These are phyloP conservation scores for Leptinotarsa haldemani DNA, from an alignment of 2,888 invertebrate species.

Conservation along the genomic window DNA sequence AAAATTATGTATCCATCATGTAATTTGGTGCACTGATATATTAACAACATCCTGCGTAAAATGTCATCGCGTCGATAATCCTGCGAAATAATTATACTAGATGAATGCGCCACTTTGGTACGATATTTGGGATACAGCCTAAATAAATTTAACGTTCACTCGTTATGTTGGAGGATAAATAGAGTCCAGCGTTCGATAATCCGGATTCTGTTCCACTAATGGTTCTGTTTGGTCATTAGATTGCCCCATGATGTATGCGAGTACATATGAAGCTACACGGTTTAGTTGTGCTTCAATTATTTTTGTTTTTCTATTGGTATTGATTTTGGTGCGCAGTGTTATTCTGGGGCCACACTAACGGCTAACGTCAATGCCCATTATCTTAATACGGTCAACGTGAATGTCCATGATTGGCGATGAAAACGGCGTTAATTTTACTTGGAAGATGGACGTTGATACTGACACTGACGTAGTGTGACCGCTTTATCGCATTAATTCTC, in stretches of 20 bases:
- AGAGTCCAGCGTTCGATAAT: conserved; percentile 7
- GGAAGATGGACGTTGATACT: too few relatives aligned
- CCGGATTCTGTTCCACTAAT: background rate
- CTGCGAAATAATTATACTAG: background rate
- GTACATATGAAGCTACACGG: background rate
- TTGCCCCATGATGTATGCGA: background rate
- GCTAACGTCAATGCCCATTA: too few relatives aligned
- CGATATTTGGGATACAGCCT: conserved; percentile 9
- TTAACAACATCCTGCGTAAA: background rate
- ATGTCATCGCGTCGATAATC: conserved; percentile 6
- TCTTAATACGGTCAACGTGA: too few relatives aligned
- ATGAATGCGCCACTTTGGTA: conserved; percentile 7
- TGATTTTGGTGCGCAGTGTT: background rate
- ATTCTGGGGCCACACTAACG: too few relatives aligned
- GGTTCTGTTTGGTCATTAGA: conserved; percentile 3
- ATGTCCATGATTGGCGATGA: too few relatives aligned
- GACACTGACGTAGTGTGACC: too few relatives aligned
- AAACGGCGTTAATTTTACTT: too few relatives aligned
- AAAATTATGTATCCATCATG: too few relatives aligned
- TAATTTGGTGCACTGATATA: too few relatives aligned
- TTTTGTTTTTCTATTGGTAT: background rate
- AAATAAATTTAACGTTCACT: conserved; percentile 10
- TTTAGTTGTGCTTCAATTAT: background rate
- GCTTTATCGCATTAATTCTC: too few relatives aligned
- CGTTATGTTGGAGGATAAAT: conserved; percentile 8